Evolutionary conservation across 2,113 vertebrate genomes (phyloP).

Genomic region (Hippocampus abdominalis): DNA sequence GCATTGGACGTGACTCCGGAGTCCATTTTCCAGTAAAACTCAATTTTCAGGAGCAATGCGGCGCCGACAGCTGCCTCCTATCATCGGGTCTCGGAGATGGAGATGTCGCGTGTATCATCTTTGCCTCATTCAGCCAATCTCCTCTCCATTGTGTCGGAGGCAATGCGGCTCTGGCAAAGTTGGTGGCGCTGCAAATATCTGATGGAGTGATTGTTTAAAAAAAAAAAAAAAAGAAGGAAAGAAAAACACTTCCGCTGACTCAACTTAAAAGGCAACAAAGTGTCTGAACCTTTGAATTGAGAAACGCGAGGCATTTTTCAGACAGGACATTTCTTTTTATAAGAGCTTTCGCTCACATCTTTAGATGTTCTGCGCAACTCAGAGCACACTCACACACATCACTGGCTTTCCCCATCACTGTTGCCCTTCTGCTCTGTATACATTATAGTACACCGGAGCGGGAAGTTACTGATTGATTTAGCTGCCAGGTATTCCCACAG

Average conservation of each 20-base stretch:
- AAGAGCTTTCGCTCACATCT: conserved; percentile 30
- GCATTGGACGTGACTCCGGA: conserved; percentile 36
- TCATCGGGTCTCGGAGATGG: conserved; percentile 49
- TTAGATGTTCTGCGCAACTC: conserved; percentile 1
- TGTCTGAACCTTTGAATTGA: conserved; percentile 42
- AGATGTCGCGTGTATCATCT: conserved; percentile 50
- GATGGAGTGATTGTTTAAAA: conserved; percentile 32
- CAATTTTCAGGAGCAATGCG: conserved; percentile 30
- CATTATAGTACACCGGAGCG: background rate
- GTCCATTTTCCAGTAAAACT: conserved; percentile 42
- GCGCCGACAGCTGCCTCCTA: conserved; percentile 41
- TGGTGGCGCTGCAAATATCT: conserved; percentile 44
- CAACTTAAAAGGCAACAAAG: conserved; percentile 53
- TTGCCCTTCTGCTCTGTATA: conserved; percentile 6
- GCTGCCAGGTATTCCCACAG: background rate
- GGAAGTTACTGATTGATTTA: background rate
- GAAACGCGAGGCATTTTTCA: conserved; percentile 25
- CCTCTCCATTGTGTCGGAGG: conserved; percentile 45
- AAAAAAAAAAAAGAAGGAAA: background rate
- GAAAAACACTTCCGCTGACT: conserved; percentile 46
- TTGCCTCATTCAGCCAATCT: conserved; percentile 32
- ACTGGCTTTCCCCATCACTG: background rate
- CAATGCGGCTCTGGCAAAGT: background rate
- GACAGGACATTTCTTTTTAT: conserved; percentile 44
- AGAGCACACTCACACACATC: background rate